These are phyloP conservation scores for Okapia johnstoni DNA, from an alignment of 2,113 vertebrate species.

Conservation along the genomic window DNA sequence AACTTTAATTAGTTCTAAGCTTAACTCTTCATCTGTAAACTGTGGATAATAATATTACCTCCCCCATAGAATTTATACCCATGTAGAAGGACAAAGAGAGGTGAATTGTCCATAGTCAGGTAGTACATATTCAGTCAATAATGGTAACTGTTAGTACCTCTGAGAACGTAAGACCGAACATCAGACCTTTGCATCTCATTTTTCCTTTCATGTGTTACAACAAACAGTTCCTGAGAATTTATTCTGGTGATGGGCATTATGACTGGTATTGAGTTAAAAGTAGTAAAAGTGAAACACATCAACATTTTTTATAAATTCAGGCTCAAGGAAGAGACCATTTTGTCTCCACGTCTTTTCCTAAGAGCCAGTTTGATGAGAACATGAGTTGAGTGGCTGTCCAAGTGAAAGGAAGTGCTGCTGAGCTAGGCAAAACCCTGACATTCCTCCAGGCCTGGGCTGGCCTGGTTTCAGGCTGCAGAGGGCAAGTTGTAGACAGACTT, in stretches of 20 bases:
- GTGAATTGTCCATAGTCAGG: neutral
- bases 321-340: neutral
- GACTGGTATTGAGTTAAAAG: neutral
- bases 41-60: neutral
- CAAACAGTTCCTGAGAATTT: neutral
- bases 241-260: neutral
- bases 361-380: neutral
- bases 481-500: neutral
- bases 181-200: neutral
- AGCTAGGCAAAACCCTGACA: neutral
- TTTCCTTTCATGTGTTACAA: neutral
- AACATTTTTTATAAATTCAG: neutral
- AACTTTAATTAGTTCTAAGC: neutral
- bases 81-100: neutral
- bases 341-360: neutral
- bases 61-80: neutral
- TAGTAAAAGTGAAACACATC: neutral
- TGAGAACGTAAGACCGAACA: neutral
- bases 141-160: neutral
- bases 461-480: neutral
- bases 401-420: neutral
- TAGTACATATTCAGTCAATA: neutral
- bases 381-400: neutral
- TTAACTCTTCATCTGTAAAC: neutral
- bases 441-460: neutral